Evolutionary conservation across 2,113 vertebrate species (phyloP), one percentile per base, ranked within the genome.

Genomic region (Oplegnathus fasciatus): DNA sequence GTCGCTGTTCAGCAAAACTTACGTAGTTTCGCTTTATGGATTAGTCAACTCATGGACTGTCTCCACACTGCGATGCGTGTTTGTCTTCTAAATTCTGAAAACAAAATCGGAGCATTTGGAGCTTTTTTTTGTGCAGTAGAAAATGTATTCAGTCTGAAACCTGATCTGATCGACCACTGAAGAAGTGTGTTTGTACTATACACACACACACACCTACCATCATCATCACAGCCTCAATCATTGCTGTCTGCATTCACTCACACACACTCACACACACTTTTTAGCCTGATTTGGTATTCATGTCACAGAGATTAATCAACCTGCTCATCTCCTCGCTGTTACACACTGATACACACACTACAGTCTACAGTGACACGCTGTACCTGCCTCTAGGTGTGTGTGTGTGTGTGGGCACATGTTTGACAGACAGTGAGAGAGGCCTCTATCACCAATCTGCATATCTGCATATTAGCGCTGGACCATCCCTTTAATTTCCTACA

Each of bases 401-500:
- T 87, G 62, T 84, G 60, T 73, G 58, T 52, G 55, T 64, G 44
- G n/a, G 40, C 48, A 52, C 32, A 26, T 64, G 34, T 44, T 20
- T 68, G 50, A 46, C 10, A 64, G 32, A 14, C 24, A 7, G 30
- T 15, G 44, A n/a, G 42, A 32, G 26, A 32, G 32, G 32, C 93
- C 93, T 93, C 92, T 95, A 94, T 96, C 96, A 92, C 94, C 97
- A 97, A 97, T 97, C 97, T 98, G 96, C 96, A 97, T 97, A 98
- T 98, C 97, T 97, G 96, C 97, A 97, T 96, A 97, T 96, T 97
- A 96, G 96, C 89, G 89, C 94, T 94, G 95, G 95, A 95, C 96
- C 96, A 93, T 88, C 96, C 96, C 95, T 98, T 98, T 99, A 97
- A 99, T 99, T 99, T 99, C 98, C 98, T 97, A 97, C 96, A 96